Percentiles rank a stretch among this genome's conserved stretches.
Conservation (phyloP, 2,797 vertebrate genomes). For the Chelidonichthys spinosus region DNA sequence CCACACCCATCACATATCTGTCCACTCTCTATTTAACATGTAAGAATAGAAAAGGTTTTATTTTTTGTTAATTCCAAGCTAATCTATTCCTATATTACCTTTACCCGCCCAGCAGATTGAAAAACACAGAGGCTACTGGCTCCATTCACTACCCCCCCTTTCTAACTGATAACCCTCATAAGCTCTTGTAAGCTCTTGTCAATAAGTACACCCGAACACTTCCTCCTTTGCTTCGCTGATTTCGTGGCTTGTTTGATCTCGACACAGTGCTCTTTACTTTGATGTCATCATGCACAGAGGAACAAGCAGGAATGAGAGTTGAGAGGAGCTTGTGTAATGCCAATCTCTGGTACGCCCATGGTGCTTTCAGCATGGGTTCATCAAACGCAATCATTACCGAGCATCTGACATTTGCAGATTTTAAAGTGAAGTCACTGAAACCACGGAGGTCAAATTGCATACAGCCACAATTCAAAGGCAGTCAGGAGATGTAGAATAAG, state of each 20-base stretch:
- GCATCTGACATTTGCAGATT: conserved; percentile 17
- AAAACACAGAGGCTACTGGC: conserved; percentile 1
- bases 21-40: neutral
- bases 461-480: conserved; percentile 8
- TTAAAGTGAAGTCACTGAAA: conserved; percentile 29
- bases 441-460: neutral
- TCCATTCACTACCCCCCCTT: conserved; percentile 21
- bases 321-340: conserved; percentile 39
- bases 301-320: conserved; percentile 41
- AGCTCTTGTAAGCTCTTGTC: conserved; percentile 62
- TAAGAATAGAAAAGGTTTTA: neutral
- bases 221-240: conserved; percentile 62
- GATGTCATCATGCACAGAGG: conserved; percentile 60
- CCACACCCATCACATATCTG: neutral
- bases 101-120: conserved; percentile 19
- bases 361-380: conserved; percentile 39
- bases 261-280: conserved; percentile 63
- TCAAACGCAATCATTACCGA: conserved; percentile 37
- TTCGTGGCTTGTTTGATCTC: conserved; percentile 67
- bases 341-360: conserved; percentile 30
- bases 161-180: conserved; percentile 56
- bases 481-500: neutral
- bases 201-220: conserved; percentile 69
- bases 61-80: neutral
- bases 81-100: conserved; percentile 12